phyloP scores from a whole-genome alignment of 35 echinoderm and acorn worm species.

The Hemicentrotus pulcherrimus region DNA sequence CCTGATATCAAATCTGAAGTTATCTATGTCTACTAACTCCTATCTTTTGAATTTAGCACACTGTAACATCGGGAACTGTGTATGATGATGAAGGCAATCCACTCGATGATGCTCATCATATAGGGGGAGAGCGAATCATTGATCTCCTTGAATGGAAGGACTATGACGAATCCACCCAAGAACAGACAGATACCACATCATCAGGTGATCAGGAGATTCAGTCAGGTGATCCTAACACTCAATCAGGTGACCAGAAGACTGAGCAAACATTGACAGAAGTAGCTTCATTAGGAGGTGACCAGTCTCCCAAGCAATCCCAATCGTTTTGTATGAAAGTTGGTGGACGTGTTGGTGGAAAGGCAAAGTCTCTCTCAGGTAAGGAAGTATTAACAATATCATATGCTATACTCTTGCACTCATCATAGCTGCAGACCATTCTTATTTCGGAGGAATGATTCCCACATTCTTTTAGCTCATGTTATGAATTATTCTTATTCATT shows the following conservation, averaged over 20 bases:
- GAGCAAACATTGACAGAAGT: too few species aligned
- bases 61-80: not conserved
- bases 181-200: not conserved
- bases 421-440: too few species aligned
- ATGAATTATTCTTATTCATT: too few species aligned
- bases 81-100: not conserved
- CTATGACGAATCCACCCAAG: not conserved
- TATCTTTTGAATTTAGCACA: not conserved
- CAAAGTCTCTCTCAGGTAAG: not conserved
- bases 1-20: not conserved
- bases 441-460: too few species aligned
- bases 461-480: too few species aligned
- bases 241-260: not conserved
- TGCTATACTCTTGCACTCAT: too few species aligned
- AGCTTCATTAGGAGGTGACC: too few species aligned
- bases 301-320: not conserved
- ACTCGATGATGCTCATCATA: not conserved
- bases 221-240: not conserved
- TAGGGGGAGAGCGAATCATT: conserved; percentile 17
- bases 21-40: not conserved
- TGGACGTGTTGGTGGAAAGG: not conserved
- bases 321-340: not conserved
- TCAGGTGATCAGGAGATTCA: not conserved
- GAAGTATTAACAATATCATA: too few species aligned
- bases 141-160: not conserved